A percentile compares a stretch with the other conserved stretches of the same genome.
These are phyloP conservation scores for Drosophila gunungcola DNA, from an alignment of 1,140 invertebrate genomes.

Conservation along the genomic window DNA sequence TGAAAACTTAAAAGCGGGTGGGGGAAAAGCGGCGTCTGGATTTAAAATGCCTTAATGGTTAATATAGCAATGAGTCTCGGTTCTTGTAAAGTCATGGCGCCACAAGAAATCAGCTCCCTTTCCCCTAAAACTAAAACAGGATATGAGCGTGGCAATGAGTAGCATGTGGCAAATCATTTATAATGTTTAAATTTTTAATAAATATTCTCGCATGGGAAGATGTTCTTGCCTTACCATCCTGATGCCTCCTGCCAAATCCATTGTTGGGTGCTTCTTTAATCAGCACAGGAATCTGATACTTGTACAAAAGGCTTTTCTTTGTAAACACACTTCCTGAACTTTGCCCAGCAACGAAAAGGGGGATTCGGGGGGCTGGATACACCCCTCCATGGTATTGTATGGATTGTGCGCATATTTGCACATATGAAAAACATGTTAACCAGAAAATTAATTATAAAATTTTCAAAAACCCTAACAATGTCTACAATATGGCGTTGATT, in stretches of 20 bases:
- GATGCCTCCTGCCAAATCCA: background rate
- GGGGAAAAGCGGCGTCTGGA: constrained; percentile 20
- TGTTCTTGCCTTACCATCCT: background rate
- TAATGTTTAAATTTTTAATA: constrained; percentile 80
- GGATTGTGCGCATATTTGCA: constrained; percentile 69
- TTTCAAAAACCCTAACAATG: constrained; percentile 82
- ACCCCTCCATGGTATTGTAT: constrained; percentile 47
- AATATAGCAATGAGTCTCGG: constrained; percentile 57
- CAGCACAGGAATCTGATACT: constrained; percentile 81
- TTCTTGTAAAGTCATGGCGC: constrained; percentile 73
- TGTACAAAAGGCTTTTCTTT: constrained; percentile 82
- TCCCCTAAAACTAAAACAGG: constrained; percentile 39
- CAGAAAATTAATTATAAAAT: constrained; percentile 84
- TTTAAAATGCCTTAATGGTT: constrained; percentile 78
- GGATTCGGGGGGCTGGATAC: background rate
- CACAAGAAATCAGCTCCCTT: constrained; percentile 41
- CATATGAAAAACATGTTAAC: constrained; percentile 76
- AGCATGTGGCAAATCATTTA: constrained; percentile 73
- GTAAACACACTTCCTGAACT: constrained; percentile 81
- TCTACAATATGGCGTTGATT: constrained; percentile 81
- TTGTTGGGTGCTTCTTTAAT: constrained; percentile 68
- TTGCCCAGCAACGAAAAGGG: constrained; percentile 52
- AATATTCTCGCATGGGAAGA: constrained; percentile 57
- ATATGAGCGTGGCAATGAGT: constrained; percentile 61
- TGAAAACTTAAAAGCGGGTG: constrained; percentile 62